Conservation (phyloP, 2,888 invertebrate genomes). For the Pheosia gnoma region DNA sequence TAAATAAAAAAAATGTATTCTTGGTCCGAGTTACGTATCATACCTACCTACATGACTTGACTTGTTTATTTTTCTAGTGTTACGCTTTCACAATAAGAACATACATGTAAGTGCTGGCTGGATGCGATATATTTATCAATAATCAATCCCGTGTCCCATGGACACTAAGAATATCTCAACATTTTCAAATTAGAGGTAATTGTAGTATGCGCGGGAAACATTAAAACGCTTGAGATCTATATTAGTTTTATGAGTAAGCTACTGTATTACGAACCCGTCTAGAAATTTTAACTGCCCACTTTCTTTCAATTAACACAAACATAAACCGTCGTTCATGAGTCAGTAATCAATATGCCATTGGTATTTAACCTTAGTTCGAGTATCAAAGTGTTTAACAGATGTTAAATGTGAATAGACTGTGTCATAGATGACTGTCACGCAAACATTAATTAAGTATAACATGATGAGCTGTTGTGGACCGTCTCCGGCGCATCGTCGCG, state of each 20-base stretch:
- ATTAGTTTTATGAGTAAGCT: no score
- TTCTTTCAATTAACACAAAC: not conserved
- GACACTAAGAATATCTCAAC: no score
- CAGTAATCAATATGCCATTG: not conserved
- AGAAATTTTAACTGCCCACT: no score
- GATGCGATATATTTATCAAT: no score
- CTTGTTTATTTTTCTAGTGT: conserved; percentile 2
- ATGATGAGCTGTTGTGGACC: conserved; percentile 24
- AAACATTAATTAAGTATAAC: not conserved
- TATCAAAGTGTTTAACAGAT: not conserved
- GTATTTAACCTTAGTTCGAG: no score
- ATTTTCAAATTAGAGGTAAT: no score
- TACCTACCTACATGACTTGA: not conserved
- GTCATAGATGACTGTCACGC: not conserved
- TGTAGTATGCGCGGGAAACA: no score
- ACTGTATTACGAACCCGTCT: no score
- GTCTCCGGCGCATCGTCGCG: conserved; percentile 28
- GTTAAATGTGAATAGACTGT: not conserved
- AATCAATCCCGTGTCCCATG: no score
- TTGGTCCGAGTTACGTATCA: conserved; percentile 9
- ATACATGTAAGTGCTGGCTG: not conserved
- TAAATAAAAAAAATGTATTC: conserved; percentile 24
- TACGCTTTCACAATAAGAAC: not conserved
- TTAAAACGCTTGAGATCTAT: no score
- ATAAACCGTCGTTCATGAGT: not conserved